phyloP scores from a whole-genome alignment of 1,140 invertebrate species.

The Atta texana region DNA sequence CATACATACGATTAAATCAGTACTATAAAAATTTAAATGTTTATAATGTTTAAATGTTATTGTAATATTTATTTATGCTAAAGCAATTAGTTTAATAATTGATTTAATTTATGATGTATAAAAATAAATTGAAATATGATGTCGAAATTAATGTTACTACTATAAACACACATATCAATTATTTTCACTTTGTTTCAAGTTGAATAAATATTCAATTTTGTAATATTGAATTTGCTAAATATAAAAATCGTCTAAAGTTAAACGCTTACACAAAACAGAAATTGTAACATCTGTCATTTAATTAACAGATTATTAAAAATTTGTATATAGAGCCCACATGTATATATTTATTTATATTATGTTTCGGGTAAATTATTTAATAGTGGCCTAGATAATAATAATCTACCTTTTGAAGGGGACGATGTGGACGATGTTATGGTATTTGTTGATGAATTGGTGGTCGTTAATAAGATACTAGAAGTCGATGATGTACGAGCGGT shows the following conservation, averaged over 20 bases:
- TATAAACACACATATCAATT: not conserved
- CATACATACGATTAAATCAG: not conserved
- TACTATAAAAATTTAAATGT: slow-evolving; percentile 20
- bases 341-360: slow-evolving; percentile 25
- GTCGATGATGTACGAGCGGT: slow-evolving; percentile 68
- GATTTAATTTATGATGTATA: not conserved
- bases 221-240: not conserved
- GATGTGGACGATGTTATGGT: slow-evolving; percentile 67
- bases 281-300: not conserved
- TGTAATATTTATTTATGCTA: not conserved
- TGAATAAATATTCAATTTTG: not conserved
- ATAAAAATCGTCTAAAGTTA: not conserved
- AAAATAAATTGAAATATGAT: not conserved
- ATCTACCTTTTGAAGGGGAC: slow-evolving; percentile 82
- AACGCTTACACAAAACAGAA: not conserved
- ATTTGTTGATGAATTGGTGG: slow-evolving; percentile 68
- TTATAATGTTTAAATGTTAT: not conserved
- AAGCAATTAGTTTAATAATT: not conserved
- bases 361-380: slow-evolving; percentile 64
- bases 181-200: not conserved
- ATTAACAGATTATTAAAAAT: slow-evolving; percentile 4
- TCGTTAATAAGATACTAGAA: slow-evolving; percentile 78
- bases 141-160: not conserved
- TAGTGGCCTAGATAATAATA: slow-evolving; percentile 79
- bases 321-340: too few species aligned